Evolutionary conservation across 2,113 vertebrate genomes (phyloP).

Genomic region (Sinosuthora webbiana): DNA sequence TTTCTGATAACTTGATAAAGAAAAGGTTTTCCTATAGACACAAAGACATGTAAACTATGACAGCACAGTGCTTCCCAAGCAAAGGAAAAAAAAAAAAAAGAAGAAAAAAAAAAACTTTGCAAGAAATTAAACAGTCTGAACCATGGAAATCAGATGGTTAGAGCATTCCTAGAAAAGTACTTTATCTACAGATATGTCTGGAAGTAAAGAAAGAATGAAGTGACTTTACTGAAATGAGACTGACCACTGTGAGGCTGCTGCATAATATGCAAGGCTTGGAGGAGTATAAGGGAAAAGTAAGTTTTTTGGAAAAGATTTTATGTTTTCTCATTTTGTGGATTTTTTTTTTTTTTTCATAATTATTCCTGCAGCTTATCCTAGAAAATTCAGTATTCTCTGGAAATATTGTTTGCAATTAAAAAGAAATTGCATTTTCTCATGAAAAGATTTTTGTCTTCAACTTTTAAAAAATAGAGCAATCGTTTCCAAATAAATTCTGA

Average conservation of each 20-base stretch:
- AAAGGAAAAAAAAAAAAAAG: slow-evolving; percentile 44
- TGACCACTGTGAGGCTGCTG: slow-evolving; percentile 85
- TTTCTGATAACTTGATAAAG: slow-evolving; percentile 22
- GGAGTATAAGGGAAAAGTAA: slow-evolving; percentile 61
- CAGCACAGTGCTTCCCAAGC: slow-evolving; percentile 78
- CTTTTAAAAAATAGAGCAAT: slow-evolving; percentile 15
- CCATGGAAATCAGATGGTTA: slow-evolving; percentile 78
- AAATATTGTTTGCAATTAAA: slow-evolving; percentile 50
- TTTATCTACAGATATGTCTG: slow-evolving; percentile 80
- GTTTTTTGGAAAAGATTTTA: slow-evolving; percentile 31
- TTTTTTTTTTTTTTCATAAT: slow-evolving; percentile 38
- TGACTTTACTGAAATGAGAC: slow-evolving; percentile 79
- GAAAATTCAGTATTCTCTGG: slow-evolving; percentile 69
- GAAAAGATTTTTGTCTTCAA: slow-evolving; percentile 19
- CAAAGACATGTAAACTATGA: slow-evolving; percentile 81
- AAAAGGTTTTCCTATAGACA: slow-evolving; percentile 73
- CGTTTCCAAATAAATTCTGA: slow-evolving; percentile 37
- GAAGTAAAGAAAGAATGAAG: slow-evolving; percentile 76
- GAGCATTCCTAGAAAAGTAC: slow-evolving; percentile 71
- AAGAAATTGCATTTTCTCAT: slow-evolving; percentile 26
- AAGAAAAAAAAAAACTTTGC: not conserved
- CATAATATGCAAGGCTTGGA: slow-evolving; percentile 86
- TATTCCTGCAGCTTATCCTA: slow-evolving; percentile 81
- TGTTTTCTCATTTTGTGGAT: not conserved
- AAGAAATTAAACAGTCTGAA: slow-evolving; percentile 78